phyloP scores from a whole-genome alignment of 2,888 invertebrate species.

The Ametastegia equiseti region DNA sequence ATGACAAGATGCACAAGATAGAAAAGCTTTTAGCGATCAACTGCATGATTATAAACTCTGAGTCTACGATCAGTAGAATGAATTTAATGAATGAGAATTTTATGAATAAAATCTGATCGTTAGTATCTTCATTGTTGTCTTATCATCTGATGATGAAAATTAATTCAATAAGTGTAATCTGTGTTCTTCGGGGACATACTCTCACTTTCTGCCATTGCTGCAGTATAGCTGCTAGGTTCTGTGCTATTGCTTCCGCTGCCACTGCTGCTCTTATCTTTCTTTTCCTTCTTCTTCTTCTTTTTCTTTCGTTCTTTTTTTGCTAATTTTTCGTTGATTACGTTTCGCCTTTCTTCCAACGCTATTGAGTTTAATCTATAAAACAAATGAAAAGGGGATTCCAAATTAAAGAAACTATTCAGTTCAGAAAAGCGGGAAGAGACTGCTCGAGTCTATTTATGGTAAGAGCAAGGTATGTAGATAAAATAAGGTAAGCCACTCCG shows the following conservation, averaged over 20 bases:
- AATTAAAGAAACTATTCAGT: not conserved
- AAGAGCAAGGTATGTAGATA: constrained; percentile 2
- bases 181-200: constrained; percentile 23
- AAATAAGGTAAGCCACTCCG: not conserved
- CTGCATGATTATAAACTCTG: no score
- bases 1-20: not conserved
- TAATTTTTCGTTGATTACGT: constrained; percentile 84
- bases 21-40: not conserved
- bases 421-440: not conserved
- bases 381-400: not conserved
- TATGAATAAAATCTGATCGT: not conserved
- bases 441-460: not conserved
- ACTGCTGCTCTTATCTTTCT: constrained; percentile 72
- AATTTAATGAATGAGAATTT: not conserved
- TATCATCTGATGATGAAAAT: not conserved
- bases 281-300: constrained; percentile 84
- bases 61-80: no score
- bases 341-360: constrained; percentile 83
- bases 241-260: constrained; percentile 69
- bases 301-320: constrained; percentile 85
- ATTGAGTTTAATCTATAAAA: constrained; percentile 79
- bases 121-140: not conserved
- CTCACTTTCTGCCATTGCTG: constrained; percentile 70
- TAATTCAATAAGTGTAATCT: not conserved
- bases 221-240: constrained; percentile 66